Evolutionary conservation across 2,113 vertebrate genomes (phyloP).

Genomic region (Coptodon bakossiorum): DNA sequence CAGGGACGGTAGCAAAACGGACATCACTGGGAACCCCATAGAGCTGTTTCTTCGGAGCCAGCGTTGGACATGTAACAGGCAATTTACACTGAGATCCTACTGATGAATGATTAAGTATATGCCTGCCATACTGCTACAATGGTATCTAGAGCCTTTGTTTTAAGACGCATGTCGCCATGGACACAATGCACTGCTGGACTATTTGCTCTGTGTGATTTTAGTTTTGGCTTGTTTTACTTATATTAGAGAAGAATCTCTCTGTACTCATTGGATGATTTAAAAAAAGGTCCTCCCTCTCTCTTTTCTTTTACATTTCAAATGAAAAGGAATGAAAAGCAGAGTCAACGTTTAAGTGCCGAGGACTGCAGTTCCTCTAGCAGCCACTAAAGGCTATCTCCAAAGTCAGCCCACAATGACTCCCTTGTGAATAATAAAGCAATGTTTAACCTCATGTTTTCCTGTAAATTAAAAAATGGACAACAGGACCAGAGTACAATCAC

Average conservation of each 20-base stretch:
- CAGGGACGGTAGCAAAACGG: not conserved
- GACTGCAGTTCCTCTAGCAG: not conserved
- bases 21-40: not conserved
- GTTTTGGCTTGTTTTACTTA: not conserved
- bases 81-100: not conserved
- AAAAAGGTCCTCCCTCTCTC: not conserved
- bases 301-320: not conserved
- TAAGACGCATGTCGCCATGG: not conserved
- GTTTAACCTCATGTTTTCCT: not conserved
- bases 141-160: not conserved
- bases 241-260: not conserved
- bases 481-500: not conserved
- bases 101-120: not conserved
- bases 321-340: not conserved
- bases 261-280: not conserved
- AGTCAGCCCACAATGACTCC: not conserved
- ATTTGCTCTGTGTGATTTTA: not conserved
- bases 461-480: not conserved
- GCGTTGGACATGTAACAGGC: not conserved
- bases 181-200: not conserved
- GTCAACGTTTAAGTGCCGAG: not conserved
- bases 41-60: not conserved
- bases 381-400: not conserved
- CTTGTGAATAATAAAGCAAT: not conserved
- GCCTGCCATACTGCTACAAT: not conserved